Evolutionary conservation across 1,140 invertebrate genomes (phyloP).

Genomic region (Hermetia illucens): DNA sequence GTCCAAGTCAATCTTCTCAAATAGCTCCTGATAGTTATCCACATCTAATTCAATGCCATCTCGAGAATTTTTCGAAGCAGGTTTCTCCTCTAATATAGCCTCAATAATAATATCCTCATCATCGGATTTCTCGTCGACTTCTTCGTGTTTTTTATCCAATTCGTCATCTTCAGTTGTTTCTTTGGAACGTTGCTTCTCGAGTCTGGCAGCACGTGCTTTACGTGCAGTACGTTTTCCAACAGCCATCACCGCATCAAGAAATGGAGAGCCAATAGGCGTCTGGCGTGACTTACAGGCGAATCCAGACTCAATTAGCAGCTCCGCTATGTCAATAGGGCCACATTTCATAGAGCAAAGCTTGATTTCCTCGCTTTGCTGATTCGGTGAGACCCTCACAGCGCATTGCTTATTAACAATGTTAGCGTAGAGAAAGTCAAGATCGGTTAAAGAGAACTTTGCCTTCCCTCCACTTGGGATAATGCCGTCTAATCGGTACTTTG

Average conservation of each 20-base stretch:
- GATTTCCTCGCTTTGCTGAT: constrained; percentile 3
- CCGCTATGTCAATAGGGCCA: neutral
- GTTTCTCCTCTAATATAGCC: too few relatives aligned
- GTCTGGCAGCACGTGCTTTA: neutral
- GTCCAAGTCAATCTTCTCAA: too few relatives aligned
- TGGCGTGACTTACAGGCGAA: too few relatives aligned
- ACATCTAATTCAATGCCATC: too few relatives aligned
- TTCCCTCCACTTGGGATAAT: constrained; percentile 27
- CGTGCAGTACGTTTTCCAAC: neutral
- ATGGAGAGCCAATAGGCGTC: too few relatives aligned
- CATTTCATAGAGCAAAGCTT: constrained; percentile 3
- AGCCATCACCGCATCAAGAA: too few relatives aligned
- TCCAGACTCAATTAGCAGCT: neutral
- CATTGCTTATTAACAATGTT: constrained; percentile 14
- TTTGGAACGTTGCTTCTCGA: neutral
- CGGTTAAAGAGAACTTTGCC: constrained; percentile 2
- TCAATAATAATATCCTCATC: too few relatives aligned
- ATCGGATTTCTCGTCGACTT: too few relatives aligned
- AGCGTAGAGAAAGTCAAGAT: constrained; percentile 15
- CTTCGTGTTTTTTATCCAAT: neutral
- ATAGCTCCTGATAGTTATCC: too few relatives aligned
- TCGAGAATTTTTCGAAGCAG: too few relatives aligned
- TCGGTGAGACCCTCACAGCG: constrained; percentile 11
- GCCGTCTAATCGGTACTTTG: constrained; percentile 31
- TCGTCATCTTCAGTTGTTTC: neutral